Base-by-base conservation (phyloP, 2,888 invertebrate genomes). In the Iselma pallidipennis region DNA sequence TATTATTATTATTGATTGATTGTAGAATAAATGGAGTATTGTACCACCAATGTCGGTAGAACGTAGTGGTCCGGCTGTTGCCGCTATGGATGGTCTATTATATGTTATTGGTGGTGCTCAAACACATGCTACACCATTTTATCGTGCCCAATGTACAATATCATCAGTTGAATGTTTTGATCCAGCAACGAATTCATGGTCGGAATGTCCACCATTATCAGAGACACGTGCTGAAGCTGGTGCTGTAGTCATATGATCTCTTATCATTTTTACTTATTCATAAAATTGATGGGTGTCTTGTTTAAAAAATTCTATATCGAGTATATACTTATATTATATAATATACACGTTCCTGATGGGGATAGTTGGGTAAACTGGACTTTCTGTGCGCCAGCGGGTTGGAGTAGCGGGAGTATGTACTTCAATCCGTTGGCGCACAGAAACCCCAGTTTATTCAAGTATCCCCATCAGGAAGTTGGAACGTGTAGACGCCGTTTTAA, bases 41-140 rank as follows among this genome's bases (percentile, higher is more conserved):
- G 89, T 93, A 51, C 87, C 90, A 37, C 85, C 89, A 29, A 86
- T 95, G 87, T 85, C 85, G 42, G 86, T 89, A 57, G 90, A 90
- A 60, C 86, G 94, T 60, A 91, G 92, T 58, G 91, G 91, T 68
- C 93, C 94, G 48, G 93, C 93, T 23, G 94, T 94, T 31, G 92
- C 92, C 55, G 91, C 93, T 50, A 91, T 91, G 7, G 92, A 93
- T 80, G 92, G 93, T 26, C 83, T 88, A 70, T 83, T 95, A 23
- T 92, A 94, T 78, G 94, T 90, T 57, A 92, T 93, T 71, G 95
- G 95, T 55, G 95, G 95, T 37, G 91, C 92, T 83, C 90, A 91
- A 67, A 91, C 90, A 63, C 89, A 90, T 76, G 91, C 89, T 76
- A 89, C 89, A 66, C 87, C 89, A 78, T 94, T 94, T 82, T 94